A percentile compares a stretch with the other conserved stretches of the same genome.
Conservation (phyloP, 2,797 vertebrate species). For the Crypturellus tataupa region DNA sequence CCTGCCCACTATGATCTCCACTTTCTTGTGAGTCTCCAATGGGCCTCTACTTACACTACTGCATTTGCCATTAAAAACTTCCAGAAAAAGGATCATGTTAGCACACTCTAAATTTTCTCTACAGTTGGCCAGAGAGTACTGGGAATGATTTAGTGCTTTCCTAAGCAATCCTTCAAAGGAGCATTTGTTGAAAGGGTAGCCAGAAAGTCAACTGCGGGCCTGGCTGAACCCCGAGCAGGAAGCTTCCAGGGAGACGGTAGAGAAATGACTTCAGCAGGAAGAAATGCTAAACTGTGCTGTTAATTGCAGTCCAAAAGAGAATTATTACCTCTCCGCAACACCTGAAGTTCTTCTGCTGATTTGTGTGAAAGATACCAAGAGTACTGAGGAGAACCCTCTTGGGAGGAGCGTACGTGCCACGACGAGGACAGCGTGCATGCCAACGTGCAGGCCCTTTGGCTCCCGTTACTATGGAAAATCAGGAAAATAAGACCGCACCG, state of each 20-base stretch:
- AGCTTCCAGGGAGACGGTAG: background rate
- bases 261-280: background rate
- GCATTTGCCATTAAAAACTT: background rate
- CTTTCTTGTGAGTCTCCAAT: background rate
- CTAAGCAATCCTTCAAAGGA: background rate
- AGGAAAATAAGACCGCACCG: background rate
- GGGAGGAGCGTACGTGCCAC: fast-evolving
- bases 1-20: no score
- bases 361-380: background rate
- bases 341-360: background rate
- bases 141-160: background rate
- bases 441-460: background rate
- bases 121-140: background rate
- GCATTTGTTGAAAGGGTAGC: background rate
- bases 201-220: background rate
- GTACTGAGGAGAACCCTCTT: background rate
- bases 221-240: background rate
- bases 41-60: background rate
- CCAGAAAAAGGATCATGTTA: background rate
- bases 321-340: background rate
- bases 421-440: fast-evolving
- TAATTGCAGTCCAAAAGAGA: background rate
- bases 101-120: background rate
- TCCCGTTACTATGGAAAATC: background rate
- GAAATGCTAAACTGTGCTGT: background rate